A percentile compares a stretch with the other conserved stretches of the same genome.
phyloP scores from a whole-genome alignment of 2,888 invertebrate genomes.

The Xestia ashworthii region DNA sequence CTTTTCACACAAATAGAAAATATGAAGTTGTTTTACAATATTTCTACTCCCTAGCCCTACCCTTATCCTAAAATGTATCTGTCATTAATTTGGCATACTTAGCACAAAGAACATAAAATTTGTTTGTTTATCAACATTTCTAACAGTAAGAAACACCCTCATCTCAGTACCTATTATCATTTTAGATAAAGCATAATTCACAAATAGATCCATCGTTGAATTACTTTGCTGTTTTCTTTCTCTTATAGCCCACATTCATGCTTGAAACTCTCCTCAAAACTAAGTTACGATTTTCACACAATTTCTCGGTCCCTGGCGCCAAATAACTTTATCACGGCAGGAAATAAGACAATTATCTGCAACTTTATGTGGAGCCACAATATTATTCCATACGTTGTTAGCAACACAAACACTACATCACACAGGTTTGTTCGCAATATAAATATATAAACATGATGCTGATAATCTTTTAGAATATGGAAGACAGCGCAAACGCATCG shows the following conservation, averaged over 20 bases:
- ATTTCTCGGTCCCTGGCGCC: not conserved
- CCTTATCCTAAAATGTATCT: not conserved
- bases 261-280: not conserved
- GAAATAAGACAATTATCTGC: conserved; percentile 2
- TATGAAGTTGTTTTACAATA: not conserved
- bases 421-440: conserved; percentile 11
- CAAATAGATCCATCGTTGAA: not conserved
- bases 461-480: conserved; percentile 50
- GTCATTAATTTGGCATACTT: not conserved
- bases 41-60: not conserved
- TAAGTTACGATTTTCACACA: not conserved
- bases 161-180: not conserved
- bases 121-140: not conserved
- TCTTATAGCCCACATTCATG: not conserved
- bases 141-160: not conserved
- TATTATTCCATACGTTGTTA: conserved; percentile 21
- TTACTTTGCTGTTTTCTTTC: not conserved
- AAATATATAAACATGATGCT: conserved; percentile 40
- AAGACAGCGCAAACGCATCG: conserved; percentile 1
- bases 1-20: not conserved
- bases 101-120: not conserved
- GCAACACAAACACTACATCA: conserved; percentile 16
- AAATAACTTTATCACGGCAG: not conserved
- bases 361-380: conserved; percentile 14
- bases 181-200: not conserved